Evolutionary conservation across 2,113 vertebrate genomes (phyloP).

Genomic region (Lucifuga dentata): DNA sequence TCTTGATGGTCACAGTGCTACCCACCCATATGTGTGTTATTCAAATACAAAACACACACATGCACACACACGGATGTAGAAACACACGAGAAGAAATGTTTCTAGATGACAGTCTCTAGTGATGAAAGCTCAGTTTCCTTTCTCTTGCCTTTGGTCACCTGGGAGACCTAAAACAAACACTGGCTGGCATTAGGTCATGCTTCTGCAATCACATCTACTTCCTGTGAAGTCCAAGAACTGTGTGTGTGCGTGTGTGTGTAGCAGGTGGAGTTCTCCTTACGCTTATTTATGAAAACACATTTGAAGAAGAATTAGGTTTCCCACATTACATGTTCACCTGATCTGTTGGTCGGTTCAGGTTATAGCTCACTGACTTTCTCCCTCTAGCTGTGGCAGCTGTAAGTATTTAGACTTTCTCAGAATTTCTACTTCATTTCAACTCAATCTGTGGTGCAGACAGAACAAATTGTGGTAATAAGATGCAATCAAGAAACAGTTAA

Average conservation of each 20-base stretch:
- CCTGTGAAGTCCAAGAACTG: conserved; percentile 73
- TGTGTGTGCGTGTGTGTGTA: conserved; percentile 54
- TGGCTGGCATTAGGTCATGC: conserved; percentile 81
- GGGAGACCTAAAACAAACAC: conserved; percentile 82
- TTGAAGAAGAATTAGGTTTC: conserved; percentile 65
- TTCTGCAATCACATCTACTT: conserved; percentile 80
- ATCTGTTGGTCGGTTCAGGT: conserved; percentile 14
- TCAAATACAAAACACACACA: conserved; percentile 54
- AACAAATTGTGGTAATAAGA: conserved; percentile 71
- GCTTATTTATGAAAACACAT: conserved; percentile 58
- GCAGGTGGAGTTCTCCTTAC: conserved; percentile 76
- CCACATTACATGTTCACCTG: conserved; percentile 42
- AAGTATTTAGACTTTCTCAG: conserved; percentile 18
- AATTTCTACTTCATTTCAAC: conserved; percentile 25
- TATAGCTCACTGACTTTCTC: conserved; percentile 10
- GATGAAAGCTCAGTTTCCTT: conserved; percentile 79
- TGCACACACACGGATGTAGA: conserved; percentile 50
- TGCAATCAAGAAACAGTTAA: conserved; percentile 67
- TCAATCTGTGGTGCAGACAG: conserved; percentile 58
- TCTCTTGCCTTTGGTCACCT: conserved; percentile 79
- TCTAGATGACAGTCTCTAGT: conserved; percentile 78
- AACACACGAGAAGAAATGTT: conserved; percentile 69
- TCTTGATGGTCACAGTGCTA: conserved; percentile 65
- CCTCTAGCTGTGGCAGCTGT: conserved; percentile 8
- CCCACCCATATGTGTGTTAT: conserved; percentile 65